These are phyloP conservation scores for Pemphredon lugubris DNA, from an alignment of 2,888 invertebrate genomes.

Conservation along the genomic window DNA sequence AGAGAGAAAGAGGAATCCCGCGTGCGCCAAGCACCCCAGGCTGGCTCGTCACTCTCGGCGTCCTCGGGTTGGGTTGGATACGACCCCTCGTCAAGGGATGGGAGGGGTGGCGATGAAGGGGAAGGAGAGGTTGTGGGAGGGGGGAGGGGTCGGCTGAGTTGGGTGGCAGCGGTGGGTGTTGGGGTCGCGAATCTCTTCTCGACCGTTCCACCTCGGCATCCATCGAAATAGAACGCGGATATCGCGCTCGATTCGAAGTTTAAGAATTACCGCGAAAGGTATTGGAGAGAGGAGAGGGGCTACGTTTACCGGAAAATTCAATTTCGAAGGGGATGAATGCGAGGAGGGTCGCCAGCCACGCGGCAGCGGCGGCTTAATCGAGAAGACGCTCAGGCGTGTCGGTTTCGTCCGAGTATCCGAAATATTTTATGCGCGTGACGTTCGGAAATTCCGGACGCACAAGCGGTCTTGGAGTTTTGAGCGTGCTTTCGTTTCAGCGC, in stretches of 20 bases:
- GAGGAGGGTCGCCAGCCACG: too few species aligned
- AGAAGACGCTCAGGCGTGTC: constrained; percentile 2
- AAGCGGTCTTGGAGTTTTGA: constrained; percentile 4
- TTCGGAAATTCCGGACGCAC: constrained; percentile 30
- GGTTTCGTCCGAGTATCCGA: constrained; percentile 1
- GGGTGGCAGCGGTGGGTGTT: constrained; percentile 50
- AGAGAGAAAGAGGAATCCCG: constrained; percentile 61
- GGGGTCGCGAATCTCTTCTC: constrained; percentile 69
- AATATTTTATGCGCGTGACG: constrained; percentile 34
- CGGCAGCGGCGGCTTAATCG: background rate
- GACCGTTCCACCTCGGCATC: constrained; percentile 61
- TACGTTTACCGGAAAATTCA: constrained; percentile 23
- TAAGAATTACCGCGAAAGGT: constrained; percentile 56
- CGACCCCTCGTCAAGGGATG: constrained; percentile 55
- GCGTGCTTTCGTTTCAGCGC: constrained; percentile 5
- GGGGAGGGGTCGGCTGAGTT: too few species aligned
- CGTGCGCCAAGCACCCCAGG: constrained; percentile 67
- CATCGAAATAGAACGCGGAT: constrained; percentile 64
- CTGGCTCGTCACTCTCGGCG: constrained; percentile 62
- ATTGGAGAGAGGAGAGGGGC: too few species aligned
- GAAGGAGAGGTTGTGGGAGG: constrained; percentile 33
- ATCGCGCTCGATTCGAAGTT: constrained; percentile 58
- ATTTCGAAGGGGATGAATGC: constrained; percentile 15
- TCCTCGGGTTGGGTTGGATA: constrained; percentile 66
- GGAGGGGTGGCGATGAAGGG: constrained; percentile 44